Percentiles rank a stretch among this genome's conserved stretches.
Conservation (phyloP, 2,888 invertebrate species). For the Drosophila quinaria region DNA sequence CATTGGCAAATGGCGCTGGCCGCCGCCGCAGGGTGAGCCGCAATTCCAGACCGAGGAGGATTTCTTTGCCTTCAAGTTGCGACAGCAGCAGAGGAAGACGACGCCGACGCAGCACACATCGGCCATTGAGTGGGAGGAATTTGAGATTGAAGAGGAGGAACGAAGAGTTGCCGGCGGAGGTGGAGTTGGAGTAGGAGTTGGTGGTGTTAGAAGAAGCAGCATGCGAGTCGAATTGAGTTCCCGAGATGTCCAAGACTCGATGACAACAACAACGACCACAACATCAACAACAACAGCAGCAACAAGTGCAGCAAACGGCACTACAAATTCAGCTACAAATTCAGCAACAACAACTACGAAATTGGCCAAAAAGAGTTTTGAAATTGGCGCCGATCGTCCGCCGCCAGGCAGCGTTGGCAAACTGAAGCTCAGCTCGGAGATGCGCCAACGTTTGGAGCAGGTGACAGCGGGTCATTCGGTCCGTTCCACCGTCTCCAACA, state of each 20-base stretch:
- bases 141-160: slow-evolving; percentile 88
- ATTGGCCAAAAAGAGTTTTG: slow-evolving; percentile 88
- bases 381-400: slow-evolving; percentile 93
- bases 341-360: slow-evolving; percentile 51
- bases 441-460: slow-evolving; percentile 94
- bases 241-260: slow-evolving; percentile 28
- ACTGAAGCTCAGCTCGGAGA: slow-evolving; percentile 95
- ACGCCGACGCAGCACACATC: slow-evolving; percentile 89
- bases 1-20: slow-evolving; percentile 98
- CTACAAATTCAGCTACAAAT: slow-evolving; percentile 4
- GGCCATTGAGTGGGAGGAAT: slow-evolving; percentile 94
- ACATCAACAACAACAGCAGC: slow-evolving; percentile 41
- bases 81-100: slow-evolving; percentile 92
- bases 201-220: slow-evolving; percentile 4
- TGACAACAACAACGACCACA: slow-evolving; percentile 3
- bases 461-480: slow-evolving; percentile 96
- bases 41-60: slow-evolving; percentile 92
- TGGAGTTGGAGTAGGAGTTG: background rate
- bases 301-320: slow-evolving; percentile 29
- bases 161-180: background rate
- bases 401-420: slow-evolving; percentile 96
- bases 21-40: slow-evolving; percentile 92
- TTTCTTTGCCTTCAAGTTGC: slow-evolving; percentile 95
- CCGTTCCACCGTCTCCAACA: slow-evolving; percentile 90
- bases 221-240: slow-evolving; percentile 73